phyloP scores from a whole-genome alignment of 2,113 vertebrate genomes.

The Oncorhynchus masou region DNA sequence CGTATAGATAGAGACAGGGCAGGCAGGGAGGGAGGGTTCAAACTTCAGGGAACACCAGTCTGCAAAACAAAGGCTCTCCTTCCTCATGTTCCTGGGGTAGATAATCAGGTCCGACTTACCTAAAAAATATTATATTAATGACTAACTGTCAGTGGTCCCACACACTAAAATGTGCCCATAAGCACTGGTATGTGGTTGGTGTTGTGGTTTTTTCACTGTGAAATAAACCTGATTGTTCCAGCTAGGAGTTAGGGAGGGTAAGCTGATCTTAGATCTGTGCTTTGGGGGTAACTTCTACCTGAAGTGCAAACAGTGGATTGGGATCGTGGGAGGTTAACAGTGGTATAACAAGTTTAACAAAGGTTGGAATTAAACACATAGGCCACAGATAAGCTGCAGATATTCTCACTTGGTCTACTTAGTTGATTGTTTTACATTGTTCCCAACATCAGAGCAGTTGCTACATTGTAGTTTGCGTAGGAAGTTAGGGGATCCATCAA shows the following conservation, averaged over 20 bases:
- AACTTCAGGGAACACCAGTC: background rate
- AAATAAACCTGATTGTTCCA: no score
- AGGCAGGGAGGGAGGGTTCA: background rate
- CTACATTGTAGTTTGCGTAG: slow-evolving; percentile 17
- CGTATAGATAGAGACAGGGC: background rate
- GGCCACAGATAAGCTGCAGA: background rate
- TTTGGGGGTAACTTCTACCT: no score
- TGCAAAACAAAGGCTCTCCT: background rate
- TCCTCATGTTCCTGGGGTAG: background rate
- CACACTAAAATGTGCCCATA: no score
- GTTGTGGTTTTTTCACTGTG: no score
- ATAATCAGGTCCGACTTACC: background rate
- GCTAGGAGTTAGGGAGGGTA: no score
- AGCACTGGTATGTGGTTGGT: no score
- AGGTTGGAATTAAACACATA: background rate
- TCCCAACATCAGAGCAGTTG: background rate
- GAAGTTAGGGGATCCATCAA: background rate
- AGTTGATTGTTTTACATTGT: background rate
- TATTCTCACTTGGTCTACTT: background rate
- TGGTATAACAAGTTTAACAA: no score
- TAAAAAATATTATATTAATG: background rate
- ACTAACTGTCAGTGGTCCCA: no score
- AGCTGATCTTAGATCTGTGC: no score
- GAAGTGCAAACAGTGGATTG: no score
- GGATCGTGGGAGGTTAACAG: no score